A percentile compares a stretch with the other conserved stretches of the same genome.
Conservation (phyloP, 2,113 vertebrate genomes). For the Cavia aperea region DNA sequence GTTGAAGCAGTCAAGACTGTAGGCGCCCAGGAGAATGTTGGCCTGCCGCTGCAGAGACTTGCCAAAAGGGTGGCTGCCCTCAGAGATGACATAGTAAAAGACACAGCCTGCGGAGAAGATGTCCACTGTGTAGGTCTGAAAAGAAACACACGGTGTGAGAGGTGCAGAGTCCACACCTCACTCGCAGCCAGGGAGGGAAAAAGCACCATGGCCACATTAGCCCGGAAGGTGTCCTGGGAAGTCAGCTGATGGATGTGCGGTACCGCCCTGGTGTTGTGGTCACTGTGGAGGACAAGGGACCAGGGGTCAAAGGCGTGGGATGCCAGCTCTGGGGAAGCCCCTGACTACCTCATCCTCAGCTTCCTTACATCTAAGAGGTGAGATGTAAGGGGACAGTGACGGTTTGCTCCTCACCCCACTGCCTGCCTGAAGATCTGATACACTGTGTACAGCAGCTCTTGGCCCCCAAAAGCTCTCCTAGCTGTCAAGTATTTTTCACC, state of each 20-base stretch:
- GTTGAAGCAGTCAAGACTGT: conserved; percentile 84
- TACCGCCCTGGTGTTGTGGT: fast-evolving
- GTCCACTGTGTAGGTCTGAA: conserved; percentile 94
- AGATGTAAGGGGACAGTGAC: background rate
- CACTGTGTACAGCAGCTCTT: fast-evolving
- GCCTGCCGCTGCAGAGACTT: conserved; percentile 96
- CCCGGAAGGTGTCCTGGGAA: background rate
- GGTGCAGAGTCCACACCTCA: fast-evolving
- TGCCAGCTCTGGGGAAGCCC: background rate
- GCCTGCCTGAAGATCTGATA: background rate
- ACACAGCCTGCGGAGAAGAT: conserved; percentile 98
- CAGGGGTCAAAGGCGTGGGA: too few species aligned
- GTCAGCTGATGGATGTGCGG: fast-evolving
- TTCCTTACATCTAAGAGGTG: background rate
- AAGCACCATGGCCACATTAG: too few species aligned
- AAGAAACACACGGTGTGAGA: conserved; percentile 40
- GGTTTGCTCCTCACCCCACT: too few species aligned
- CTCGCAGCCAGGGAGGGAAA: background rate
- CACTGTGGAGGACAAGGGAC: background rate
- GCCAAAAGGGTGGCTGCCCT: conserved; percentile 93
- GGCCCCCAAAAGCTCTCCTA: background rate
- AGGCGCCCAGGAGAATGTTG: conserved; percentile 91
- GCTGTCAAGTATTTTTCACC: background rate
- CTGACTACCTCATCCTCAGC: fast-evolving
- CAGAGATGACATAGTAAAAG: conserved; percentile 94